These are phyloP conservation scores for Rotaria socialis DNA, from an alignment of 2,888 invertebrate species.

Conservation along the genomic window DNA sequence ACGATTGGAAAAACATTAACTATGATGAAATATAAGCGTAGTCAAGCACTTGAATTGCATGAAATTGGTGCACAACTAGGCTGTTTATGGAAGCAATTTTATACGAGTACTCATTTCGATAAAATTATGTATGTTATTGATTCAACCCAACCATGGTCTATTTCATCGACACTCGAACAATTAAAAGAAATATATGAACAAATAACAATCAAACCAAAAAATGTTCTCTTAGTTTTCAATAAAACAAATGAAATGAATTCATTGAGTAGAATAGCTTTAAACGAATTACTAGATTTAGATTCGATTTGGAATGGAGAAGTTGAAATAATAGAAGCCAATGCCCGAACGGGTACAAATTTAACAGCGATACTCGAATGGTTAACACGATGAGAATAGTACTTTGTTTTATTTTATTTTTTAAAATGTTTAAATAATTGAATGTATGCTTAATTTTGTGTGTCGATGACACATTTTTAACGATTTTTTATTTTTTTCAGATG, in stretches of 20 bases:
- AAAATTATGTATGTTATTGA: slow-evolving; percentile 32
- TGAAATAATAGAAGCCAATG: slow-evolving; percentile 12
- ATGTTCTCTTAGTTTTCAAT: slow-evolving; percentile 4
- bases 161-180: slow-evolving; percentile 6
- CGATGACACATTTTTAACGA: not conserved
- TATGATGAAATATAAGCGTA: not conserved
- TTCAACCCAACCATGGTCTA: not conserved
- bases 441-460: not conserved
- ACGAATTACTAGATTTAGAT: not conserved
- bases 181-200: slow-evolving; percentile 4
- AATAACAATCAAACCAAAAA: not conserved
- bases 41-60: not conserved
- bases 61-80: slow-evolving; percentile 10
- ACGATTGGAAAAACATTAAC: slow-evolving; percentile 17
- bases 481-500: not conserved
- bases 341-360: not conserved
- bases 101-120: not conserved
- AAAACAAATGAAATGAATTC: slow-evolving; percentile 9
- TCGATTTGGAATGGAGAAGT: not conserved
- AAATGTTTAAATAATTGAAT: not conserved
- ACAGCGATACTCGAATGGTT: not conserved
- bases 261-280: not conserved
- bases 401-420: not conserved
- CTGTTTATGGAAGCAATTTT: not conserved
- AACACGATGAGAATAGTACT: not conserved